Base-by-base conservation (phyloP, 2,888 invertebrate species). In the Rhaphigaster nebulosa region DNA sequence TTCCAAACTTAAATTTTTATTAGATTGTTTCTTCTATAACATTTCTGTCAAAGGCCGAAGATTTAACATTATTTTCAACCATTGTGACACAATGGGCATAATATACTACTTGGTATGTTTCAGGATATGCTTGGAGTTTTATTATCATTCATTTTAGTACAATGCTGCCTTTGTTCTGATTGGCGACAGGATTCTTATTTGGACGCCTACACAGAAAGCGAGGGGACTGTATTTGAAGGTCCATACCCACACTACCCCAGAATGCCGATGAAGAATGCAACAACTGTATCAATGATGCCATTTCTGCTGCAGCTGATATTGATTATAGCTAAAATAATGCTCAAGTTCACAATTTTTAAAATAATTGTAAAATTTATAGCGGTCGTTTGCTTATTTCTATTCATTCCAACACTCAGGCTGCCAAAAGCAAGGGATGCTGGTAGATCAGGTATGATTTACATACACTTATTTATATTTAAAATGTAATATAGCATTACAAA, bases 291-390 rank as follows among this genome's bases (percentile, higher is more conserved):
- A 10, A 90, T 91, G 50, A 88, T 91, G 80, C 91, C 91, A 38
- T 88, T 87, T 87, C 26, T 91, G 20, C 89, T 91, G 0, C 90
- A 91, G 60, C 91, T 92, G 23, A 89, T 92, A 56, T 92, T 92
- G 45, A 92, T 92, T 10, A 87, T 92, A n/a, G 91, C 92, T 50
- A 97, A 97, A 94, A 95, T 97, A 91, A 93, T 97, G 91, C 93
- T 97, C 60, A 97, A 97, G 93, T 93, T 97, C 89, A 94, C 97
- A 10, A 96, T 97, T 92, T 97, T 97, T 93, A 97, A 97, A 94
- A 96, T 97, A 94, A 95, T 97, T 90, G 96, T 97, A 91, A 97
- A 97, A 92, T 97, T 97, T 94, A 95, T 97, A 80, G 97, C 96
- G 0, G 94, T 97, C 12, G 95, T 97, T 92, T 97, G 96, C 93